These are phyloP conservation scores for Thalassoma bifasciatum DNA, from an alignment of 2,113 vertebrate species.

Conservation along the genomic window DNA sequence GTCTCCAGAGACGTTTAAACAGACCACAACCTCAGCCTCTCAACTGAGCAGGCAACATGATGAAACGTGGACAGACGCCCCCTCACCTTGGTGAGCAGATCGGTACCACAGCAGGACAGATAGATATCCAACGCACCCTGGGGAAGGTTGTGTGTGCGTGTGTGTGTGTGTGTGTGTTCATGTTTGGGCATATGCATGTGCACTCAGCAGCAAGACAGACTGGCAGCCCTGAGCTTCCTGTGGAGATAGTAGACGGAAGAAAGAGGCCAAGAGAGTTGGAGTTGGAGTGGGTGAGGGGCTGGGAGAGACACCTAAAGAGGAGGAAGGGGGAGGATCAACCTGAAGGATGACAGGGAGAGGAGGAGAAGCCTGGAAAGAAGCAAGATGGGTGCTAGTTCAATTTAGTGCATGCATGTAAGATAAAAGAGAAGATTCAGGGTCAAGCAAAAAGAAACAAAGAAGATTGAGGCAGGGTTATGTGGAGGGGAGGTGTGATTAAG, in stretches of 20 bases:
- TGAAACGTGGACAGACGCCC: constrained; percentile 67
- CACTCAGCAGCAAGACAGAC: constrained; percentile 41
- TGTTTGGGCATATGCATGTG: constrained; percentile 25
- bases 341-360: not conserved
- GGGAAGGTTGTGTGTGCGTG: constrained; percentile 46
- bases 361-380: not conserved
- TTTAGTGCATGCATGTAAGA: too few relatives aligned
- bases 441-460: too few relatives aligned
- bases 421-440: too few relatives aligned
- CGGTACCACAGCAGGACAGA: constrained; percentile 72
- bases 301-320: constrained; percentile 1
- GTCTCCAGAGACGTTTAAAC: constrained; percentile 23
- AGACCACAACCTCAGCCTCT: constrained; percentile 54
- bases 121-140: constrained; percentile 61
- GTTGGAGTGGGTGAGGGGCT: constrained; percentile 57
- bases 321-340: constrained; percentile 9
- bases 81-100: constrained; percentile 80
- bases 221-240: constrained; percentile 60
- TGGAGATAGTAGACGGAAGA: constrained; percentile 28
- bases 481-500: not conserved
- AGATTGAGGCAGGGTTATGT: too few relatives aligned
- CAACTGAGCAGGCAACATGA: constrained; percentile 71
- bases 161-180: constrained; percentile 23
- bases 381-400: constrained; percentile 7
- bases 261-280: constrained; percentile 16